These are phyloP conservation scores for Montifringilla adamsi DNA, from an alignment of 2,113 vertebrate species.

Conservation along the genomic window DNA sequence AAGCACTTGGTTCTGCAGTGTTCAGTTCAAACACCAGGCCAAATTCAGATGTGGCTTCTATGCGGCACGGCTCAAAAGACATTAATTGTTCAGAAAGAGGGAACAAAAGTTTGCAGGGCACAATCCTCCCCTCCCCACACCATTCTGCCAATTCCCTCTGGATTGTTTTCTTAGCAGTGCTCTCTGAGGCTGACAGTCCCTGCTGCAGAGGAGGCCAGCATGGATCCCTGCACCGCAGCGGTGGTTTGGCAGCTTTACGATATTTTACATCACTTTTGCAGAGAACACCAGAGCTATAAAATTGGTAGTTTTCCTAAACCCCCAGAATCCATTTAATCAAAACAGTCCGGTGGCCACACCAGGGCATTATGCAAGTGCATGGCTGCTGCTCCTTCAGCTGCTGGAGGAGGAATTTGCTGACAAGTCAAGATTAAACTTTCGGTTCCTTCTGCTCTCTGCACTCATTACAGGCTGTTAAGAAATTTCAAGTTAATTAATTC, in stretches of 20 bases:
- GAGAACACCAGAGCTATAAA: conserved; percentile 70
- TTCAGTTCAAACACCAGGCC: not conserved
- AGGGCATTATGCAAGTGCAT: conserved; percentile 52
- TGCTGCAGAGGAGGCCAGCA: conserved; percentile 22
- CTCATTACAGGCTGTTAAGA: conserved; percentile 34
- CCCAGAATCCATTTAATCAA: conserved; percentile 74
- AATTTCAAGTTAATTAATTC: conserved; percentile 50
- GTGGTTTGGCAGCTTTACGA: conserved; percentile 68
- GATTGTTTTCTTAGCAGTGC: not conserved
- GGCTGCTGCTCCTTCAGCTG: conserved; percentile 18
- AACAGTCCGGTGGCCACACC: conserved; percentile 47
- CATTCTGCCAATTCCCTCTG: not conserved
- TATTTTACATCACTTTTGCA: conserved; percentile 74
- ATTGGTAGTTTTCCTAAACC: conserved; percentile 72
- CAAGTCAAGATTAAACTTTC: conserved; percentile 39
- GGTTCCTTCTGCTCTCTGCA: conserved; percentile 13
- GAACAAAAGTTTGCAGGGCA: not conserved
- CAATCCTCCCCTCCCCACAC: not conserved
- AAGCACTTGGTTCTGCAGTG: not conserved
- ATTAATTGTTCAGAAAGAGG: not conserved
- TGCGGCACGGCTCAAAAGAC: rapidly evolving
- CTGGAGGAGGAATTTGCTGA: conserved; percentile 50
- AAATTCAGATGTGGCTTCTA: not conserved
- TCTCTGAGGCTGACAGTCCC: not conserved
- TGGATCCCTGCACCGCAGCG: not conserved